Evolutionary conservation across 2,113 vertebrate species (phyloP).

Genomic region (Sinosuthora webbiana): DNA sequence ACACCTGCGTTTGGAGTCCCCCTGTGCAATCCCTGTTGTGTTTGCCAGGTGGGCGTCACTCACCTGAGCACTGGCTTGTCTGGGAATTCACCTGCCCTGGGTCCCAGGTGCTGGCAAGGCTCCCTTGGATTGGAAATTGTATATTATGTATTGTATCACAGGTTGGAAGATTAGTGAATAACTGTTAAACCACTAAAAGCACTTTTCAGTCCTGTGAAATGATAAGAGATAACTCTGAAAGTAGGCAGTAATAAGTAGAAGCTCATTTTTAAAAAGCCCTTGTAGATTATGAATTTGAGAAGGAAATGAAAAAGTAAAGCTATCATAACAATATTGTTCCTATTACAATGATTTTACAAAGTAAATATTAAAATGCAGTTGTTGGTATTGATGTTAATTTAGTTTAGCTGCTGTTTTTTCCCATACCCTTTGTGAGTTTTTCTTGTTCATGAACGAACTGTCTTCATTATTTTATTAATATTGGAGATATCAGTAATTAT

Average conservation of each 20-base stretch:
- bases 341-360: background rate
- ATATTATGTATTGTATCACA: background rate
- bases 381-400: slow-evolving; percentile 1
- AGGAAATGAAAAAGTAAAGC: slow-evolving; percentile 19
- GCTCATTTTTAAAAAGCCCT: background rate
- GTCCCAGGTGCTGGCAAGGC: background rate
- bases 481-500: background rate
- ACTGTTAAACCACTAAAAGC: background rate
- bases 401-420: background rate
- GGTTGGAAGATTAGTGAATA: slow-evolving; percentile 1
- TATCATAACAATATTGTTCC: background rate
- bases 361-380: slow-evolving; percentile 1
- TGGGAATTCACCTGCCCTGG: background rate
- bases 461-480: background rate
- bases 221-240: background rate
- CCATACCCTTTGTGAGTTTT: background rate
- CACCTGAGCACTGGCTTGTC: background rate
- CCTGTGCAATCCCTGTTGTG: background rate
- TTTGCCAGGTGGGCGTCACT: background rate
- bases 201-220: background rate
- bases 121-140: background rate
- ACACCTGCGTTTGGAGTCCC: rapidly evolving
- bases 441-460: background rate
- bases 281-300: background rate
- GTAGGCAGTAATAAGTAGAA: background rate